Base-by-base conservation (phyloP, 2,113 vertebrate species). In the Morone saxatilis region DNA sequence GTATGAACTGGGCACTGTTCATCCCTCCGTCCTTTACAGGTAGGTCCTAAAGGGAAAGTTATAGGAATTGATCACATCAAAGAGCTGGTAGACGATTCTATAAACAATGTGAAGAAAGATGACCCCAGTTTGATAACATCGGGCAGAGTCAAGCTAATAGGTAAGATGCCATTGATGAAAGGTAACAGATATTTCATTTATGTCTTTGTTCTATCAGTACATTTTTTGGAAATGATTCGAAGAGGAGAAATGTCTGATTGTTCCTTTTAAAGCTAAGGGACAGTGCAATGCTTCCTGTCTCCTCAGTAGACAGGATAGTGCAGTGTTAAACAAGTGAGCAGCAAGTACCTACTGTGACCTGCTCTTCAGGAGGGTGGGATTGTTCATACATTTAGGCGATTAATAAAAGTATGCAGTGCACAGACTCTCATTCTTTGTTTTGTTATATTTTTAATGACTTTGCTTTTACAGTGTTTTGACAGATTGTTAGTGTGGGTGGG, bases 21-120 rank as follows among this genome's bases (percentile, higher is more conserved):
- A 19, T 62, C 12, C 9, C 51, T 56, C 25, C 62, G 80, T 93
- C 85, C 91, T 89, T 95, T 91, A 60, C 92, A 99, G 98, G 98
- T 99, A 91, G 98, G 98, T 76, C 81, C 96, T 86, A 97, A 93
- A 95, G 98, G 98, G 91, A 97, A 96, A 95, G 98, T 99, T 91
- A 96, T 99, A 94, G 98, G 98, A 94, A 99, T 99, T 82, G 98
- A 99, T 94, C 98, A 99, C 94, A 99, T 99, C 95, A 97, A 99
- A 94, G 98, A 99, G 91, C 95, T 99, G 93, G 98, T 99, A 93
- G 98, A 99, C 45, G 98, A 99, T 80, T 97, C 98, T 56, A 84
- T 98, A 95, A 97, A 92, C 93, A 99, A 99, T 63, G 97, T 99
- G 91, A 98, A 96, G 96, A 99, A 99, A 93, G 98, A 99, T 0